These are phyloP conservation scores for Clarias platycephalus DNA, from an alignment of 2,797 vertebrate genomes.

Conservation along the genomic window DNA sequence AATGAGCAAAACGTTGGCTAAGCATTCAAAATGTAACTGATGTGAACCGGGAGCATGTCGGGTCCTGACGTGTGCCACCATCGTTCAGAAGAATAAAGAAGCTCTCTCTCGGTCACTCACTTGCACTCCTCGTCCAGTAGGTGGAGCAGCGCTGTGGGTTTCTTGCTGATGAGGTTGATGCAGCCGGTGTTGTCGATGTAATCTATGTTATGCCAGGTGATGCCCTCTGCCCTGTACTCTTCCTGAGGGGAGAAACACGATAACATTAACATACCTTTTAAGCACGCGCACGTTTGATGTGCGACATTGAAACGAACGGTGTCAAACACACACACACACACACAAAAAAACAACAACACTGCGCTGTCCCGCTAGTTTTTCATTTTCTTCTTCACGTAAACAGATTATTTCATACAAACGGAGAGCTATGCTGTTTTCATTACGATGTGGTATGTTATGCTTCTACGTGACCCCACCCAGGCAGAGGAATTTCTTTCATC, in stretches of 20 bases:
- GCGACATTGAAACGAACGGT: neutral
- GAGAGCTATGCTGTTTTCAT: neutral
- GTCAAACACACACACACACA: no score
- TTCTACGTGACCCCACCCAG: neutral
- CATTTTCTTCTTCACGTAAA: neutral
- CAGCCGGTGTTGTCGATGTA: slow-evolving; percentile 96
- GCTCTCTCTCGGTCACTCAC: slow-evolving; percentile 75
- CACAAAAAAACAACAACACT: neutral
- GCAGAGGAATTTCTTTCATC: slow-evolving; percentile 31
- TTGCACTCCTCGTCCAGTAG: slow-evolving; percentile 99
- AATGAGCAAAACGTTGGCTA: neutral
- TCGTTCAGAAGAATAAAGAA: neutral
- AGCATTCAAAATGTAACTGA: neutral
- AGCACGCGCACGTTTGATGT: neutral
- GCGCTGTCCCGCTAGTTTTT: neutral
- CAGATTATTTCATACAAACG: slow-evolving; percentile 19
- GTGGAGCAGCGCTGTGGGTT: slow-evolving; percentile 94
- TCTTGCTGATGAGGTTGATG: slow-evolving; percentile 97
- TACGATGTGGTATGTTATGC: neutral
- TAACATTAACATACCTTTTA: slow-evolving; percentile 11
- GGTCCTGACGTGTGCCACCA: neutral
- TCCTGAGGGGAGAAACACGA: slow-evolving; percentile 74
- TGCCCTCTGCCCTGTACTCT: slow-evolving; percentile 91
- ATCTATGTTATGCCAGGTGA: slow-evolving; percentile 96
- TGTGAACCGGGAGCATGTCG: neutral